Evolutionary conservation across 2,888 invertebrate species (phyloP).

Genomic region (Coecobrya sp.): DNA sequence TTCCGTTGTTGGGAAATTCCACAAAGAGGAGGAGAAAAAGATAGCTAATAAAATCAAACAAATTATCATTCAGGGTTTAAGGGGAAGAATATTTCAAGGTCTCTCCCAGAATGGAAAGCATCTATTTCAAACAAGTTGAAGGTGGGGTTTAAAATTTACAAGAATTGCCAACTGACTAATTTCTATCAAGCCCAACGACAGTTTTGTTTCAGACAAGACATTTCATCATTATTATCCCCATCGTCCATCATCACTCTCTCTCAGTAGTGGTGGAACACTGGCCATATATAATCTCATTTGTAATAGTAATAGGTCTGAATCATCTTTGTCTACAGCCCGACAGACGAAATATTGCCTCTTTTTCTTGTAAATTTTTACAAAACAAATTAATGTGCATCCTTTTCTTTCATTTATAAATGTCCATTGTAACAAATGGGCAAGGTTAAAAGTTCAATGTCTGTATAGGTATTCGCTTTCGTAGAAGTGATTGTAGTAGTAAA

Average conservation of each 20-base stretch:
- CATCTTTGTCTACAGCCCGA: constrained; percentile 20
- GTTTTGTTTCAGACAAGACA: constrained; percentile 45
- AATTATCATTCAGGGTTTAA: constrained; percentile 11
- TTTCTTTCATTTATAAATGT: constrained; percentile 79
- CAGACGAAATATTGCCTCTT: constrained; percentile 36
- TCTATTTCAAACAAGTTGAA: background rate
- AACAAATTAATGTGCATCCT: constrained; percentile 70
- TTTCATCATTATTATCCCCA: constrained; percentile 29
- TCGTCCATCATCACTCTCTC: constrained; percentile 29
- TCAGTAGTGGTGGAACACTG: too few relatives aligned
- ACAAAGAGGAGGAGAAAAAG: constrained; percentile 23
- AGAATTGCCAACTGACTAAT: constrained; percentile 23
- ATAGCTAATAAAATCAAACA: constrained; percentile 50
- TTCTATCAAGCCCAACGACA: constrained; percentile 12
- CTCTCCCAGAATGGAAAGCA: background rate
- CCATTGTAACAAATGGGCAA: constrained; percentile 79
- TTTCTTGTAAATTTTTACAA: constrained; percentile 45
- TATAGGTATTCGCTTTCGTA: constrained; percentile 28
- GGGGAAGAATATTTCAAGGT: constrained; percentile 45
- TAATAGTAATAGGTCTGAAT: background rate
- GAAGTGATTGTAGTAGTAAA: constrained; percentile 2
- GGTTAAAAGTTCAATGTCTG: constrained; percentile 82
- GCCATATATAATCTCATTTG: too few relatives aligned
- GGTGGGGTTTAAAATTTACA: constrained; percentile 6
- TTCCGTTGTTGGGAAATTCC: constrained; percentile 60